Evolutionary conservation across 2,797 vertebrate genomes (phyloP), one percentile per base, ranked within the genome.

Genomic region (Novumbra hubbsi): DNA sequence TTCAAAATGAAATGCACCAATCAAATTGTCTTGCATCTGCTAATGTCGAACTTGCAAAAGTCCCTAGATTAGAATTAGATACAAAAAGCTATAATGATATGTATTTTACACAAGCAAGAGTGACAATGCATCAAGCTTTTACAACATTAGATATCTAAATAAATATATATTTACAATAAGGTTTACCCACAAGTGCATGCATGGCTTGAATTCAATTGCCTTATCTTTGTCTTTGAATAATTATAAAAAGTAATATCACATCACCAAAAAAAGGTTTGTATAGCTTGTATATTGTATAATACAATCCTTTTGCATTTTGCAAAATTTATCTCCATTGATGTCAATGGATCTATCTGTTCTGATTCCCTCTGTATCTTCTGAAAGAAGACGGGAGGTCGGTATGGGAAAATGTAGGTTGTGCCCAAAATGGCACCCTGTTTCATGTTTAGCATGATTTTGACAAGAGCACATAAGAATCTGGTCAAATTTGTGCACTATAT

Each of bases 281-380:
- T 85, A 90, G 78, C 81, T 86, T 69, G 82, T 87, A 81, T 87
- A 85, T 85, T 88, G 80, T 90, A 87, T 71, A 79, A 81, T 80
- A 83, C 78, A 84, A 88, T 82, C 84, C 80, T 90, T 92, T 94
- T 93, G 91, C 93, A 90, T 87, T 92, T 89, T 90, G 92, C 92
- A 92, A 94, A 94, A 90, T 86, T 79, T 77, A 93, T 93, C 88
- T 92, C 91, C 92, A 93, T 93, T 94, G 91, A 93, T 93, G 92
- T 74, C 93, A 94, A 93, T 92, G 91, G 91, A 91, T 92, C 83
- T 82, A 87, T 88, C 52, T 78, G 76, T 77, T 76, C 84, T 73
- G 32, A 76, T 78, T 75, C 82, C 85, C 84, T 85, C 81, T 84
- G 75, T 88, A 57, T 90, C 86, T 87, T 83, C 86, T 89, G 83